Percentiles rank a stretch among this genome's conserved stretches.
Evolutionary conservation across 2,797 vertebrate species (phyloP).

Genomic region (Rhabdophis nuchalis): DNA sequence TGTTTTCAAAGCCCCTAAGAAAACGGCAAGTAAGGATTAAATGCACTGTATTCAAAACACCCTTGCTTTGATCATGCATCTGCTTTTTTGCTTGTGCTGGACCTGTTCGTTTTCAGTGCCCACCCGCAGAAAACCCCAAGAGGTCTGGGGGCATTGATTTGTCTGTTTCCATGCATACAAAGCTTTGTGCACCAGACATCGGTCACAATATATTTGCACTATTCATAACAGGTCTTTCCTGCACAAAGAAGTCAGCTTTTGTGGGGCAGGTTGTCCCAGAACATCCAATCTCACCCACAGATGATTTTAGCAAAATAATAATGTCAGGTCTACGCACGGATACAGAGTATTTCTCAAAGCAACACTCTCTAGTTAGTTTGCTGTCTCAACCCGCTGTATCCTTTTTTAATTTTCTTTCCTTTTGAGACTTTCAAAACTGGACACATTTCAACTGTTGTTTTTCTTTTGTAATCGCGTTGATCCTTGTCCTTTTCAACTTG

Average conservation of each 20-base stretch:
- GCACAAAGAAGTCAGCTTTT: neutral
- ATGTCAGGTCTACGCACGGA: neutral
- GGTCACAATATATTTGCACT: neutral
- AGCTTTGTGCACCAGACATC: too few species aligned
- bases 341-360: neutral
- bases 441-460: slow-evolving; percentile 32
- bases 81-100: neutral
- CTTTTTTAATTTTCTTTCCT: slow-evolving; percentile 10
- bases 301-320: neutral
- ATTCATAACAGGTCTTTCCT: neutral
- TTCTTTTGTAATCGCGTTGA: slow-evolving; percentile 22
- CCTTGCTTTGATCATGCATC: neutral
- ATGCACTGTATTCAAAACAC: slow-evolving; percentile 5
- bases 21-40: slow-evolving; percentile 20
- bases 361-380: slow-evolving; percentile 35
- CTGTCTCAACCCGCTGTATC: slow-evolving; percentile 58
- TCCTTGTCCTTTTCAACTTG: slow-evolving; percentile 46
- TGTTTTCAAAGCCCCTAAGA: neutral
- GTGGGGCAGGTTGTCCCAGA: too few species aligned
- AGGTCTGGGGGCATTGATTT: neutral
- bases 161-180: neutral
- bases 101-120: neutral
- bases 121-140: neutral
- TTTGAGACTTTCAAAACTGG: slow-evolving; percentile 52
- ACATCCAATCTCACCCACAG: neutral